Percentiles rank a stretch among this genome's conserved stretches.
Conservation (phyloP, 2,797 vertebrate genomes). For the Okamejei kenojei region DNA sequence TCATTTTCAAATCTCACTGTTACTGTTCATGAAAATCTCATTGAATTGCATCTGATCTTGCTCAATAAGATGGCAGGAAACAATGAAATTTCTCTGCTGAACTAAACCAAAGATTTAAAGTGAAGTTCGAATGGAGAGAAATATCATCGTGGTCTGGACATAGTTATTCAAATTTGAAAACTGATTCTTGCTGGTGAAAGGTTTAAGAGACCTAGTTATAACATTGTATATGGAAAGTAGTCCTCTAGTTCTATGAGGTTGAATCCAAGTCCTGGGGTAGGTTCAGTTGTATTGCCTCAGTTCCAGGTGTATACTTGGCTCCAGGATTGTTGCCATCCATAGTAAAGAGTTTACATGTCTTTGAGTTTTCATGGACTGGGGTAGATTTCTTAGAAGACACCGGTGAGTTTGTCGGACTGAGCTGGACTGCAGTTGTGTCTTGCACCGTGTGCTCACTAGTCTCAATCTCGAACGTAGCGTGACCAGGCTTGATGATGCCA, state of each 20-base stretch:
- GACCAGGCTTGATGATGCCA: conserved; percentile 63
- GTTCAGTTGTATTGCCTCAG: conserved; percentile 53
- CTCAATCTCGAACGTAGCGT: conserved; percentile 78
- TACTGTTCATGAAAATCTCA: not conserved
- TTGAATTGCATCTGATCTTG: not conserved
- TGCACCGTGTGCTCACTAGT: conserved; percentile 85
- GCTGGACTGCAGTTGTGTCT: conserved; percentile 83
- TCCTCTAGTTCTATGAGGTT: conserved; percentile 36
- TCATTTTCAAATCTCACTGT: not conserved
- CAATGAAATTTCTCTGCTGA: not conserved
- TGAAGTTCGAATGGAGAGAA: not conserved
- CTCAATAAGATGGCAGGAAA: not conserved
- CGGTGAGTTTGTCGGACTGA: conserved; percentile 78
- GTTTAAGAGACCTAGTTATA: not conserved
- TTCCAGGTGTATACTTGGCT: conserved; percentile 48
- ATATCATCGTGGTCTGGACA: not conserved
- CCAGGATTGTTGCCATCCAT: conserved; percentile 50
- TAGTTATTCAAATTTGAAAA: conserved; percentile 1
- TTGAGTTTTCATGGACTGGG: conserved; percentile 52
- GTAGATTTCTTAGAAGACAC: conserved; percentile 68
- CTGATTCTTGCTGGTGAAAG: not conserved
- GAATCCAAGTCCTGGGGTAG: conserved; percentile 55
- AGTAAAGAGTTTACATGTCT: conserved; percentile 56
- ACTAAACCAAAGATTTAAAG: not conserved
- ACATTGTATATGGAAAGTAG: not conserved